Evolutionary conservation across 2,113 vertebrate species (phyloP).

Genomic region (Chamaetylas fuelleborni): DNA sequence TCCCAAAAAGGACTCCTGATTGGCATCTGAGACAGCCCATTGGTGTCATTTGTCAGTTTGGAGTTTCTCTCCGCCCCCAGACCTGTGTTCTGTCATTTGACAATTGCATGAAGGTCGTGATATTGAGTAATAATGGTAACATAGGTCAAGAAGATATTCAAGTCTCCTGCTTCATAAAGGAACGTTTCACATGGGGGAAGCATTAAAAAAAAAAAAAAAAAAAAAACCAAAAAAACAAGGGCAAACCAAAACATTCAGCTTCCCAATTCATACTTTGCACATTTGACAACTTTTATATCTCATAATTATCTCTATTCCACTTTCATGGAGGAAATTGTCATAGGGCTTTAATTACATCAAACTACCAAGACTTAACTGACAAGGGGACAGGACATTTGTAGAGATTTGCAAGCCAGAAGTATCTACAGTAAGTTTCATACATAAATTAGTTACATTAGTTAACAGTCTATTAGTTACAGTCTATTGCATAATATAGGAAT

Average conservation of each 20-base stretch:
- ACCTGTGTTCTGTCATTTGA: conserved; percentile 45
- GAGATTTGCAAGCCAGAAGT: background rate
- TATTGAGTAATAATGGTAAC: conserved; percentile 39
- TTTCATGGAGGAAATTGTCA: background rate
- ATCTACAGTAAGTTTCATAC: background rate
- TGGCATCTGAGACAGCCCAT: background rate
- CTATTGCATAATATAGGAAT: background rate
- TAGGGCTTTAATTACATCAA: background rate
- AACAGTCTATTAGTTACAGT: background rate
- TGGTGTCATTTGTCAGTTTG: conserved; percentile 31
- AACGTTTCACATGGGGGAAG: background rate
- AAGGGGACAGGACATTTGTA: background rate
- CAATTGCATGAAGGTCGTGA: conserved; percentile 13
- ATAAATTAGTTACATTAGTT: too few species aligned
- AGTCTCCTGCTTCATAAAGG: background rate
- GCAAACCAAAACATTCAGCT: background rate
- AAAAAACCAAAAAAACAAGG: background rate
- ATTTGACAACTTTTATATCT: background rate
- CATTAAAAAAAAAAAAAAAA: too few species aligned
- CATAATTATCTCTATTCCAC: background rate
- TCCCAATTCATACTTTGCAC: background rate
- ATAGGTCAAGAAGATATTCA: conserved; percentile 30
- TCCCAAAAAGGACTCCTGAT: background rate
- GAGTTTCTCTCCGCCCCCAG: background rate
- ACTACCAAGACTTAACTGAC: background rate